These are phyloP conservation scores for Acanthisitta chloris DNA, from an alignment of 2,113 vertebrate genomes.

Conservation along the genomic window DNA sequence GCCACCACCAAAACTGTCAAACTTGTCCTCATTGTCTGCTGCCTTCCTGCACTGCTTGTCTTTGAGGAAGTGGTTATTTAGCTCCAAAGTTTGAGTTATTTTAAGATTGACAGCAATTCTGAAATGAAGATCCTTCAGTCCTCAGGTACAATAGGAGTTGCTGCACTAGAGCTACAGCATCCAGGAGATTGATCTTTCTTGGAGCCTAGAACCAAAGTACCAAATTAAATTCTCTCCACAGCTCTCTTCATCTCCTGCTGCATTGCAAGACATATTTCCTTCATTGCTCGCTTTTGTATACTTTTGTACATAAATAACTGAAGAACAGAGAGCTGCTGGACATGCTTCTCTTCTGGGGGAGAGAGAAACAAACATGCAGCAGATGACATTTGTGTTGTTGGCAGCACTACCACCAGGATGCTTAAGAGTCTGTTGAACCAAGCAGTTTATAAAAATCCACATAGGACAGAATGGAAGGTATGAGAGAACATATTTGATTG, in stretches of 20 bases:
- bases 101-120: not conserved
- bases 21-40: not conserved
- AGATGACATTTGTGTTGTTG: not conserved
- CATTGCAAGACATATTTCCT: not conserved
- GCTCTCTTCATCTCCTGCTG: not conserved
- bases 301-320: not conserved
- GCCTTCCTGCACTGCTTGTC: not conserved
- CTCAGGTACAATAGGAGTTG: not conserved
- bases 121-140: not conserved
- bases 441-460: not conserved
- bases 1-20: not conserved
- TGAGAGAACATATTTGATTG: not conserved
- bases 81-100: not conserved
- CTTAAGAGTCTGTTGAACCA: not conserved
- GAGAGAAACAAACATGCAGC: not conserved
- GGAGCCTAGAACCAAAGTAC: not conserved
- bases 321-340: not conserved
- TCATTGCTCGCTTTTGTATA: not conserved
- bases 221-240: not conserved
- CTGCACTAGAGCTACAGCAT: not conserved
- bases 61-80: not conserved
- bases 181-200: not conserved
- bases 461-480: not conserved
- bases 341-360: not conserved
- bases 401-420: not conserved